Percentiles rank a stretch among this genome's conserved stretches.
These are phyloP conservation scores for Dufourea novaeangliae DNA, from an alignment of 1,140 invertebrate species.

Conservation along the genomic window DNA sequence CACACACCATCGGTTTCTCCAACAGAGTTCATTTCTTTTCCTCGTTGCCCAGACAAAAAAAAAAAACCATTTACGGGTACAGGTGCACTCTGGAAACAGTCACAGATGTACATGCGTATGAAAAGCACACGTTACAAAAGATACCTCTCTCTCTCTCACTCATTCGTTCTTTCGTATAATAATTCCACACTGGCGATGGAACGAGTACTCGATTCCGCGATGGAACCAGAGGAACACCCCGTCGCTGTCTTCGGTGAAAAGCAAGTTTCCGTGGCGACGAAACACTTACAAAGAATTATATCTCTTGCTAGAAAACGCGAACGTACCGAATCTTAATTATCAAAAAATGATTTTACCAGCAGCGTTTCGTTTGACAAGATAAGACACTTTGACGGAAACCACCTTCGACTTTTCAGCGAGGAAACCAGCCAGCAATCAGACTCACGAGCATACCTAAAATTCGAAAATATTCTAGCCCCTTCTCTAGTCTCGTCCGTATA, in stretches of 20 bases:
- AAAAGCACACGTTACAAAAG: slow-evolving; percentile 61
- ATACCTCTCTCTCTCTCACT: slow-evolving; percentile 8
- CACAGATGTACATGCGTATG: slow-evolving; percentile 47
- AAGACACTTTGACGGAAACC: neutral
- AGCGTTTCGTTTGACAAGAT: neutral
- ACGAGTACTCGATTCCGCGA: neutral
- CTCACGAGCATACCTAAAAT: neutral
- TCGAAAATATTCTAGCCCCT: neutral
- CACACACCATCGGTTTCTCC: slow-evolving; percentile 19
- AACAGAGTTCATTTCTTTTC: slow-evolving; percentile 21
- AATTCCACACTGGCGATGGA: neutral
- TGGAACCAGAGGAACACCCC: too few species aligned
- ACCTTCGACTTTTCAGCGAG: neutral
- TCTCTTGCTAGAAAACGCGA: too few species aligned
- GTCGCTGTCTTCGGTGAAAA: neutral
- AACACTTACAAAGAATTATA: too few species aligned
- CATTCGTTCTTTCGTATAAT: neutral
- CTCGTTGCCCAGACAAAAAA: neutral
- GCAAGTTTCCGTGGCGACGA: slow-evolving; percentile 2
- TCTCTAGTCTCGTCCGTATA: neutral
- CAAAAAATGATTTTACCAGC: too few species aligned
- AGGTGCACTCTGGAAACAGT: slow-evolving; percentile 42
- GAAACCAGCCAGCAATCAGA: slow-evolving; percentile 1
- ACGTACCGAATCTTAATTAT: too few species aligned
- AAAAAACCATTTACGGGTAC: slow-evolving; percentile 19